Base-by-base conservation (phyloP, 2,797 vertebrate genomes). In the Phalanger gymnotis region DNA sequence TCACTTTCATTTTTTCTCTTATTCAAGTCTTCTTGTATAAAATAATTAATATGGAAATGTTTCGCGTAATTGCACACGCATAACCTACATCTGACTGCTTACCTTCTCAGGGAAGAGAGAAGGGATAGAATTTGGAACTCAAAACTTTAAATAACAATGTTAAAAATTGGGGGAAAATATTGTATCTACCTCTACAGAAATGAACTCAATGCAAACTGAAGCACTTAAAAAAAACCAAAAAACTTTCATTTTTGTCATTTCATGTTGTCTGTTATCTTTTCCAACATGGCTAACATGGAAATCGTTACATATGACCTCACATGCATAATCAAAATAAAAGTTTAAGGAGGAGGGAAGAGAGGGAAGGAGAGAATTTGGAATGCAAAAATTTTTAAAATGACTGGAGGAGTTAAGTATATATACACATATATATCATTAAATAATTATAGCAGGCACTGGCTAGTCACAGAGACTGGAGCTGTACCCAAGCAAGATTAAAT, bases 81-180 rank as follows among this genome's bases (percentile, higher is more conserved):
- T 9, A 47, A 89, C 34, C 4, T 34, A 56, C 1, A 57, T 57
- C 56, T 57, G 27, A 57, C n/a, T 66, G 30, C 40, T 95, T 87
- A 14, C 56, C 56, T 57, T 96, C 91, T 90, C 40, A n/a, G 2
- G 4, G 28, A 57, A 27, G 31, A 34, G n/a, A 5, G 10, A 22
- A 51, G 56, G 56, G 56, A 57, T 56, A 61, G 52, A 30, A 40
- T 31, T 91, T 40, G 53, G 34, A 81, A 11, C 52, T 28, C 92
- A 53, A 94, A 92, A 54, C 57, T 25, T 54, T 34, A 54, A 92
- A 53, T 92, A 92, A 58, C 53, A 54, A 93, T 56, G 55, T 56
- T 56, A 56, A 28, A 56, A 56, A 56, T 1, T 56, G 5, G 25
- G 25, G 55, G 55, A 9, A 28, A 56, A 56, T 56, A 6, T 6